Percentiles rank a stretch among this genome's conserved stretches.
Conservation (phyloP, 37 sponge, comb jelly and placozoan species). For the Axinella damicornis region DNA sequence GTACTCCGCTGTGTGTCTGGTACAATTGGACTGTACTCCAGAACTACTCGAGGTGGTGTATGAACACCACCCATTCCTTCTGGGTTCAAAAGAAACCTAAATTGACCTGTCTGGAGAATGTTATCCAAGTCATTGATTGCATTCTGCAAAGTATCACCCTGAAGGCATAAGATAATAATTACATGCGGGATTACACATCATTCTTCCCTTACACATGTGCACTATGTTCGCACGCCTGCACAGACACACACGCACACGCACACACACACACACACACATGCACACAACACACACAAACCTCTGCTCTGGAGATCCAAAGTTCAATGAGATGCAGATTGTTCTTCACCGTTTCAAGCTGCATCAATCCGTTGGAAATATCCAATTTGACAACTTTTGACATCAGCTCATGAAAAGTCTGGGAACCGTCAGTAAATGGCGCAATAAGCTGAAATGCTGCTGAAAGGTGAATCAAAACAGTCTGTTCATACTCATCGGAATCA, state of each 20-base stretch:
- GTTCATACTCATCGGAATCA: slow-evolving; percentile 57
- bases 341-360: slow-evolving; percentile 61
- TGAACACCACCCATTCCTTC: background rate
- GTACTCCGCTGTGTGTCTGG: too few relatives aligned
- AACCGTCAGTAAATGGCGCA: slow-evolving; percentile 35
- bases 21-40: slow-evolving; percentile 3
- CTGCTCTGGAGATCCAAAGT: slow-evolving; percentile 66
- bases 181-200: too few relatives aligned
- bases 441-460: slow-evolving; percentile 31
- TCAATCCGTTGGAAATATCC: slow-evolving; percentile 6
- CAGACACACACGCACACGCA: too few relatives aligned
- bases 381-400: too few relatives aligned
- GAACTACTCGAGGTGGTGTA: background rate
- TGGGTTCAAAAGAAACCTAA: slow-evolving; percentile 36
- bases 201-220: too few relatives aligned
- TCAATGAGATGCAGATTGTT: slow-evolving; percentile 55
- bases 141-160: slow-evolving; percentile 81
- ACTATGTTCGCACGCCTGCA: too few relatives aligned
- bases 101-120: slow-evolving; percentile 64
- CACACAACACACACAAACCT: slow-evolving; percentile 11
- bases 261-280: too few relatives aligned
- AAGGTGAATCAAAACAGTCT: slow-evolving; percentile 58
- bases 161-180: too few relatives aligned
- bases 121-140: slow-evolving; percentile 64
- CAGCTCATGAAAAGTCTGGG: too few relatives aligned